Evolutionary conservation across 1,140 invertebrate genomes (phyloP), one percentile per base, ranked within the genome.

Genomic region (Lasaia peninsularis): DNA sequence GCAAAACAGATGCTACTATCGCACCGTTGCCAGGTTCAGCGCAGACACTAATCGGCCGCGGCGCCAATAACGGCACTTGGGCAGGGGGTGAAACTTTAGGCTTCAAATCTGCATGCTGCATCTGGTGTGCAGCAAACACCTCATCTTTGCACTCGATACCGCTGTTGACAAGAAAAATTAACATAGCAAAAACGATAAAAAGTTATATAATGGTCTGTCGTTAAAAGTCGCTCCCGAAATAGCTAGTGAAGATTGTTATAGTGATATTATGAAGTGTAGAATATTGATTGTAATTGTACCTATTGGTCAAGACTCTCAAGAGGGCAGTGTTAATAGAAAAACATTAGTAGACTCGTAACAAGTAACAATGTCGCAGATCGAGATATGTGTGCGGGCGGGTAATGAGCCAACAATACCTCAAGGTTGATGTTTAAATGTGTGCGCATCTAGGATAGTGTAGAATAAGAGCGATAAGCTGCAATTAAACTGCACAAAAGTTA

Each of bases 141-240:
- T 96, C 94, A 92, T 96, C 91, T 90, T 94, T 92, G 89, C 94
- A 93, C 92, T 97, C 95, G 86, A 97, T 92, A 78, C 93, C 95
- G 93, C 96, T 97, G 92, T 64, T 93, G 93, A 88, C 70, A 89
- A 91, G 75, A 68, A 48, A 71, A 57, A 37, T 44, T 62, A 55
- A 58, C 56, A 73, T 78, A 73, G 67, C 70, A 73, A 73, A 65
- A 59, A 55, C 31, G 21, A 60, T 31, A 54, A 44, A 56, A 53
- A 37, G 37, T 48, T 58, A 53, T 2, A 57, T 60, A 52, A 67
- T 58, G 63, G 63, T 67, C 67, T 69, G 66, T 58, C 56, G 58
- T 57, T 66, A 16, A 20, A 49, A 21, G n/a, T 34, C 16, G 7
- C 14, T 14, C 14, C n/a, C 51, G 55, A 32, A 28, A n/a, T 55